A percentile compares a stretch with the other conserved stretches of the same genome.
Evolutionary conservation across 2,888 invertebrate genomes (phyloP).

Genomic region (Hydrotaea diabolus): DNA sequence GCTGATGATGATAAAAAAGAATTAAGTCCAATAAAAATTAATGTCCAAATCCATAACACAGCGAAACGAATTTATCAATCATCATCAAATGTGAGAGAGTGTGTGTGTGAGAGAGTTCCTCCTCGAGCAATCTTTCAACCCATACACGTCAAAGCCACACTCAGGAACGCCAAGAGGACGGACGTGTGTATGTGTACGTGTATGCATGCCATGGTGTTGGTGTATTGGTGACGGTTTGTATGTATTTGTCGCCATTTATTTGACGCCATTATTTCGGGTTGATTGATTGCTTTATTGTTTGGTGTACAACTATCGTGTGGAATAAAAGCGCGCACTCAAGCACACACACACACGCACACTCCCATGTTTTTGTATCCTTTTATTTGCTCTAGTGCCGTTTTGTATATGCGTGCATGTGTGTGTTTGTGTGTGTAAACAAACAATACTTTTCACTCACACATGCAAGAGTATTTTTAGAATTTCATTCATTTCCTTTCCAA

Average conservation of each 20-base stretch:
- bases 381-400: background rate
- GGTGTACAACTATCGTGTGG: slow-evolving; percentile 22
- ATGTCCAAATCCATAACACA: slow-evolving; percentile 21
- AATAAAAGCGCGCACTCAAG: background rate
- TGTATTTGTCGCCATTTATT: slow-evolving; percentile 57
- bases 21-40: slow-evolving; percentile 8
- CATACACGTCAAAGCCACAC: background rate
- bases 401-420: background rate
- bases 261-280: slow-evolving; percentile 63
- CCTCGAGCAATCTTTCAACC: background rate
- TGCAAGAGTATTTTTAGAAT: background rate
- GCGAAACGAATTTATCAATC: slow-evolving; percentile 30
- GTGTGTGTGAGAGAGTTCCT: slow-evolving; percentile 2
- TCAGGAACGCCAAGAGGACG: background rate
- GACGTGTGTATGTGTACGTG: background rate
- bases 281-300: slow-evolving; percentile 60
- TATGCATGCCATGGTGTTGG: no score
- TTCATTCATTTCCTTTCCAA: background rate
- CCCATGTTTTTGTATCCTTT: slow-evolving; percentile 22
- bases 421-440: background rate
- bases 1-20: background rate
- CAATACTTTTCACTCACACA: background rate
- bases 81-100: slow-evolving; percentile 15
- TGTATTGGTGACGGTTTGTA: background rate
- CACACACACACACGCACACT: slow-evolving; percentile 28